Conservation (phyloP, 2,797 vertebrate genomes). For the Syngnathus rostellatus region DNA sequence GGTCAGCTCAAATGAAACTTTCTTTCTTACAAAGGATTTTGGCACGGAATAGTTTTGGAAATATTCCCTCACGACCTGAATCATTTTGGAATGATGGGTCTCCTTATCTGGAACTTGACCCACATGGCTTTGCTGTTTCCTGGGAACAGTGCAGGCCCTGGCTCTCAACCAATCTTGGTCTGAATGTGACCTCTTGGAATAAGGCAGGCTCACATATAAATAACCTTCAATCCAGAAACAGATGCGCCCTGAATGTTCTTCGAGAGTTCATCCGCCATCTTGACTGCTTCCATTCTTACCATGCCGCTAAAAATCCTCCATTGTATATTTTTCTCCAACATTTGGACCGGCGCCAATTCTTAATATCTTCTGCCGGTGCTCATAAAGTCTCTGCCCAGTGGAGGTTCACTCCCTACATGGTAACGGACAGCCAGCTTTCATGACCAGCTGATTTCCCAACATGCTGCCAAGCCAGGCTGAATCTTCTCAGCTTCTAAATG, state of each 20-base stretch:
- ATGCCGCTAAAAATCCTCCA: not conserved
- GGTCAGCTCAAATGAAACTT: too few species aligned
- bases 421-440: constrained; percentile 21
- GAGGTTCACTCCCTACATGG: constrained; percentile 51
- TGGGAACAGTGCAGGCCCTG: constrained; percentile 36
- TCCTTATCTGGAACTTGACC: constrained; percentile 28
- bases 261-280: not conserved
- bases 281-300: not conserved
- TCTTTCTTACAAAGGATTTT: too few species aligned
- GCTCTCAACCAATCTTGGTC: constrained; percentile 25
- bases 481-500: not conserved
- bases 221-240: not conserved
- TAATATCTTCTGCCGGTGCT: constrained; percentile 17
- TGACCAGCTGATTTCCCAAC: constrained; percentile 24
- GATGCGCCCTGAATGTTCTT: not conserved
- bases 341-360: constrained; percentile 24
- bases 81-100: constrained; percentile 17
- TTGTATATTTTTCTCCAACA: constrained; percentile 26
- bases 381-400: not conserved
- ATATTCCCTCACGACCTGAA: constrained; percentile 56
- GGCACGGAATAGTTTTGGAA: too few species aligned
- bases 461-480: constrained; percentile 15
- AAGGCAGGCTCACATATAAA: constrained; percentile 18
- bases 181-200: constrained; percentile 15
- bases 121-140: constrained; percentile 35